Conservation (phyloP, 2,113 vertebrate genomes). For the Seriola aureovittata region DNA sequence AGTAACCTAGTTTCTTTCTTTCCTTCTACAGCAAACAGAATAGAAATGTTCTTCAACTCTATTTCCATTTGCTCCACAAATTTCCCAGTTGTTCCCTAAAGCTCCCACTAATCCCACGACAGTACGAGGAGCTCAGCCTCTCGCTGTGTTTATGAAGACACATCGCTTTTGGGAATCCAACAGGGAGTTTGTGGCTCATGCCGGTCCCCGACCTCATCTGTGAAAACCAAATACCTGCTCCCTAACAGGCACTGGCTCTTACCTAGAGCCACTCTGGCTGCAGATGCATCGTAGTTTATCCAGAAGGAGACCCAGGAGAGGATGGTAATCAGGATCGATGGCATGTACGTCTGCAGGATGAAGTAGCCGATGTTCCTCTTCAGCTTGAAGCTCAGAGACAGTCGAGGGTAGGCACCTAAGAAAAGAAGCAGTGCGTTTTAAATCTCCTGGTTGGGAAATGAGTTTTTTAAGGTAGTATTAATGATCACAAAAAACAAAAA, state of each 20-base stretch:
- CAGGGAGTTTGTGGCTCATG: background rate
- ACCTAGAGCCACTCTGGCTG: slow-evolving; percentile 96
- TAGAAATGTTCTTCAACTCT: slow-evolving; percentile 2
- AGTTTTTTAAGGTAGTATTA: background rate
- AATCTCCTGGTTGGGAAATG: background rate
- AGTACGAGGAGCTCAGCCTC: background rate
- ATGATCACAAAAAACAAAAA: background rate
- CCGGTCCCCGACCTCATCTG: slow-evolving; percentile 27
- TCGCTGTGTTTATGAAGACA: background rate
- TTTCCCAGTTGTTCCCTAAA: background rate
- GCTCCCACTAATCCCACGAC: background rate
- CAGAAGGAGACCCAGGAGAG: slow-evolving; percentile 86
- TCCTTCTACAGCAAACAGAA: background rate
- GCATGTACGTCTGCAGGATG: slow-evolving; percentile 95
- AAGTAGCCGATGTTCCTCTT: slow-evolving; percentile 98
- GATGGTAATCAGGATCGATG: slow-evolving; percentile 85
- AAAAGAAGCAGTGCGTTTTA: background rate
- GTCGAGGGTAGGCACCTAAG: slow-evolving; percentile 94
- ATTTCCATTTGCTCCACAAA: slow-evolving; percentile 4
- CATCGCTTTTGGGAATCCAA: background rate
- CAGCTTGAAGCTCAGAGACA: slow-evolving; percentile 97
- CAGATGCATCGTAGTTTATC: slow-evolving; percentile 95
- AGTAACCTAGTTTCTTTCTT: background rate
- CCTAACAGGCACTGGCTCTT: slow-evolving; percentile 46
- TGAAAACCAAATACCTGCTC: slow-evolving; percentile 33